Base-by-base conservation (phyloP, 2,888 invertebrate genomes). In the Nipponacmea schrenckii region DNA sequence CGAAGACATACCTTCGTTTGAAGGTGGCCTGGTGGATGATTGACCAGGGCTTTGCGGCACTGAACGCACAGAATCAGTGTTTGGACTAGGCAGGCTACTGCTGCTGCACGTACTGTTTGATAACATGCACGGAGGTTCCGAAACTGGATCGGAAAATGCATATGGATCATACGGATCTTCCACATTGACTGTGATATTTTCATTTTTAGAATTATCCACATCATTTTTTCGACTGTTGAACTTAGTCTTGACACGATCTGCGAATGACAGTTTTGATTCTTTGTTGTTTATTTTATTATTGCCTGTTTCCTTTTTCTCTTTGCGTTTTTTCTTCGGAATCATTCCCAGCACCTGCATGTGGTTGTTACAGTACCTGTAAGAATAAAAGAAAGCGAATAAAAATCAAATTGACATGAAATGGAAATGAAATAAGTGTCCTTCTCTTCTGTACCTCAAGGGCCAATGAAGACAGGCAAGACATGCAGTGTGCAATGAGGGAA, bases 301-400 rank as follows among this genome's bases (percentile, higher is more conserved):
- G n/a, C 76, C 75, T 67, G 81, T 81, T 39, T 82, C 82, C 73
- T 81, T 79, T 75, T 83, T 84, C 17, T 77, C 78, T 69, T 85
- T 86, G 66, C 83, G 77, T 70, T 84, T 84, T 65, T 83, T 84
- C 74, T 81, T 81, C 69, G 85, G 84, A 67, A 85, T 73, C 84
- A 86, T 85, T 12, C 85, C 85, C 74, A 84, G 78, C 44, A 89
- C 89, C 81, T 90, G 90, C 89, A 90, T 89, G 82, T 90, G 90
- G 80, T 89, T 89, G 82, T 90, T 90, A 80, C 90, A 90, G 77
- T 89, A 90, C 74, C 89, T 90, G 79, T 7, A 82, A 80, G 48
- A 67, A 12, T 65, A 64, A 62, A 67, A 4, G 62, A 39, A 76
- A 48, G 62, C 12, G 20, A 62, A 68, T 15, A 62, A 39, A 14